These are phyloP conservation scores for Pyrgilauda ruficollis DNA, from an alignment of 2,113 vertebrate species.

Conservation along the genomic window DNA sequence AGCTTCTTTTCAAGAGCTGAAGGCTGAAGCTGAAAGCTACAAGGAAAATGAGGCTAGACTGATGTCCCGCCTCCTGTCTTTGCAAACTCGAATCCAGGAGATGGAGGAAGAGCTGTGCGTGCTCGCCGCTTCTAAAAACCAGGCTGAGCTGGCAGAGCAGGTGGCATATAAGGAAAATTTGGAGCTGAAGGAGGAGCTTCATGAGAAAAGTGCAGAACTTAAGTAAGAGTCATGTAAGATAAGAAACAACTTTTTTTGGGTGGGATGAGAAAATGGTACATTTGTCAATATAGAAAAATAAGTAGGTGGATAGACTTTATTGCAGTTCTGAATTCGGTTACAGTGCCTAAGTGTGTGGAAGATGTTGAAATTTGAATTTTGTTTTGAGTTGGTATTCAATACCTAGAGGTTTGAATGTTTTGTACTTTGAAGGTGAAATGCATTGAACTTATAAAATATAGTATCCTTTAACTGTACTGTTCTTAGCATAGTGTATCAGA, in stretches of 20 bases:
- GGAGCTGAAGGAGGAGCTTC: conserved; percentile 68
- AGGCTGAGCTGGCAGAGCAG: conserved; percentile 67
- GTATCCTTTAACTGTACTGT: background rate
- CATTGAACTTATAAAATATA: background rate
- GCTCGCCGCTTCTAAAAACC: conserved; percentile 60
- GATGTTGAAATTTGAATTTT: background rate
- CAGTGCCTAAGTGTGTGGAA: background rate
- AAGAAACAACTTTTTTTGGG: background rate
- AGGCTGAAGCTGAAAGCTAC: conserved; percentile 69
- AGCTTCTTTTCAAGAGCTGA: conserved; percentile 73
- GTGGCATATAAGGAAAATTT: conserved; percentile 64
- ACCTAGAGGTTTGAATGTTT: background rate
- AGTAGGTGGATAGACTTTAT: background rate
- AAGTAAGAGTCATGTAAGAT: conserved; percentile 64
- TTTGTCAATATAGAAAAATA: background rate
- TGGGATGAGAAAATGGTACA: background rate
- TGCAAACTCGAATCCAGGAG: conserved; percentile 74
- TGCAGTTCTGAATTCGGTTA: background rate
- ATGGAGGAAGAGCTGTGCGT: conserved; percentile 68
- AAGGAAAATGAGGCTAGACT: conserved; percentile 80
- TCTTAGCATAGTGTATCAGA: background rate
- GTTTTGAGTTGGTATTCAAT: background rate
- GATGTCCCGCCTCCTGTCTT: conserved; percentile 69
- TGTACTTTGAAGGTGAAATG: background rate
- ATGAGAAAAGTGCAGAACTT: conserved; percentile 62